Percentiles rank a stretch among this genome's conserved stretches.
Evolutionary conservation across 2,113 vertebrate species (phyloP).

Genomic region (Scartelaos histophorus): DNA sequence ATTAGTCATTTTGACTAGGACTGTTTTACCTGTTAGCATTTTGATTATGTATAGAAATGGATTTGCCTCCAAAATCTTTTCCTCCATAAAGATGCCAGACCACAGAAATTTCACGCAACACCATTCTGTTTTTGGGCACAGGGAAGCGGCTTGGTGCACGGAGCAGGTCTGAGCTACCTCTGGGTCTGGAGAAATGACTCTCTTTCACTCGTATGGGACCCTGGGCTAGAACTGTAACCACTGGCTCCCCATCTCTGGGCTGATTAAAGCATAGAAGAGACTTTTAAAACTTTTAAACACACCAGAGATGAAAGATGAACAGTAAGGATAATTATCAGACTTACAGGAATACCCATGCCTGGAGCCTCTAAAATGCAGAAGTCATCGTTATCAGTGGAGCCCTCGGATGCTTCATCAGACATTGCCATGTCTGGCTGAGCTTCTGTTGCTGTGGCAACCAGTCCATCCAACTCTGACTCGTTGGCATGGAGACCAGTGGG

Average conservation of each 20-base stretch:
- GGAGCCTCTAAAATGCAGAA: constrained; percentile 93
- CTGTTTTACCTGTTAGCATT: constrained; percentile 67
- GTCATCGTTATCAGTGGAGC: constrained; percentile 86
- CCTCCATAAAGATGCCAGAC: constrained; percentile 93
- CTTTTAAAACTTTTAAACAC: neutral
- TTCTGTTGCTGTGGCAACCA: constrained; percentile 71
- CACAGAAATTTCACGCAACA: constrained; percentile 87
- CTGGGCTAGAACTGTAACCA: constrained; percentile 81
- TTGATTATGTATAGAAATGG: constrained; percentile 65
- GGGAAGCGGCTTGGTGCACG: constrained; percentile 86
- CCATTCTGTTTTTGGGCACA: constrained; percentile 83
- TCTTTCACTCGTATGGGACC: constrained; percentile 81
- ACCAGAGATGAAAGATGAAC: neutral
- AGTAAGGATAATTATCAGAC: constrained; percentile 13
- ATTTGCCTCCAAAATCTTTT: constrained; percentile 82
- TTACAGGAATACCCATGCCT: constrained; percentile 88
- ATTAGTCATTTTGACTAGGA: neutral
- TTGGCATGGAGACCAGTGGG: constrained; percentile 53
- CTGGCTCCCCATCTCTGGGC: constrained; percentile 87
- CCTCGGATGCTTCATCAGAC: constrained; percentile 76
- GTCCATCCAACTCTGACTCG: constrained; percentile 67
- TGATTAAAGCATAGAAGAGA: constrained; percentile 39
- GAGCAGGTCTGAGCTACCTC: constrained; percentile 87
- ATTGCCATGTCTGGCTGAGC: constrained; percentile 69
- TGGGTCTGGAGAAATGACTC: constrained; percentile 84